Percentiles rank a stretch among this genome's conserved stretches.
Conservation (phyloP, 92 coral and sea anemone genomes). For the Phymanthus crucifer region DNA sequence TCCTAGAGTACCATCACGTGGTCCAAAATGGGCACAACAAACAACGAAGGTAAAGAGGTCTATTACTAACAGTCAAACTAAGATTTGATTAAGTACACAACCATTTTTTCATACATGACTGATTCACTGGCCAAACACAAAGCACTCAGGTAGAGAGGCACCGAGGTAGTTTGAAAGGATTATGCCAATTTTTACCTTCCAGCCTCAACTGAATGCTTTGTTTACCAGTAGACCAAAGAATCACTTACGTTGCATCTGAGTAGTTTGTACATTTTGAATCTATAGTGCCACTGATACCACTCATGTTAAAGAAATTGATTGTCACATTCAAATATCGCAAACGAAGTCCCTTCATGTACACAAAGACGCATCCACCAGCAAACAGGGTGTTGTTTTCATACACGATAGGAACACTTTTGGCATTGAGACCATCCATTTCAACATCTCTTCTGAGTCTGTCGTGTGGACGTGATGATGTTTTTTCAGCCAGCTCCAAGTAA, state of each 20-base stretch:
- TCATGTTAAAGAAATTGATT: slow-evolving; percentile 28
- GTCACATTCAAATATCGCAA: slow-evolving; percentile 8
- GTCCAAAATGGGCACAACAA: too few relatives aligned
- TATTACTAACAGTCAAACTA: too few relatives aligned
- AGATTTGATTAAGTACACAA: too few relatives aligned
- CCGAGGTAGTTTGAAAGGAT: too few relatives aligned
- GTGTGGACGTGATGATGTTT: slow-evolving; percentile 34
- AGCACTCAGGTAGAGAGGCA: too few relatives aligned
- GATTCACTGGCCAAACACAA: too few relatives aligned
- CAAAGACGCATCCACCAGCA: slow-evolving; percentile 47
- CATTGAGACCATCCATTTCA: not conserved
- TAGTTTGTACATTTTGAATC: slow-evolving; percentile 8
- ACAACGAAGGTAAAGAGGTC: too few relatives aligned
- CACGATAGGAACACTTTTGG: not conserved
- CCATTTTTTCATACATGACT: too few relatives aligned
- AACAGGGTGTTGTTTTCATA: slow-evolving; percentile 41
- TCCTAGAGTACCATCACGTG: too few relatives aligned
- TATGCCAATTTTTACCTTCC: too few relatives aligned
- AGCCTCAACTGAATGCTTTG: too few relatives aligned
- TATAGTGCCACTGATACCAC: not conserved
- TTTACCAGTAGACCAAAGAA: too few relatives aligned
- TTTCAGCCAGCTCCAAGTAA: slow-evolving; percentile 41
- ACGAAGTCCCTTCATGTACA: slow-evolving; percentile 44
- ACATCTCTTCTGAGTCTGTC: slow-evolving; percentile 60
- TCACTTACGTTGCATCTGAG: slow-evolving; percentile 10